Conservation (phyloP, 2,797 vertebrate genomes). For the Lophius americanus region DNA sequence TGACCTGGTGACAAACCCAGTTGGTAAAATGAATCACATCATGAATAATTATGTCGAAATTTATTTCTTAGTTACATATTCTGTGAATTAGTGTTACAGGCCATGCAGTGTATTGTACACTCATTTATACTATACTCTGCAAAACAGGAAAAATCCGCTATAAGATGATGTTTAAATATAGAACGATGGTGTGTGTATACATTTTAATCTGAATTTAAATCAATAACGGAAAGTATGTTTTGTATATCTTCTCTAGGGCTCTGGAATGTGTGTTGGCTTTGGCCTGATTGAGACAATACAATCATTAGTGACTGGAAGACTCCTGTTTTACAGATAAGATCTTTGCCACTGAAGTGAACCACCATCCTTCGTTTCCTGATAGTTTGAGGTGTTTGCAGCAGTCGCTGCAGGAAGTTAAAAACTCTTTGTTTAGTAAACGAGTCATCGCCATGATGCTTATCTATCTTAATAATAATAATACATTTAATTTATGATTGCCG, state of each 20-base stretch:
- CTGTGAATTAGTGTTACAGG: not conserved
- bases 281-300: not conserved
- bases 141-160: not conserved
- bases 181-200: not conserved
- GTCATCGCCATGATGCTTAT: slow-evolving; percentile 18
- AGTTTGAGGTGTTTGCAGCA: slow-evolving; percentile 53
- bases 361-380: slow-evolving; percentile 43
- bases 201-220: slow-evolving; percentile 13
- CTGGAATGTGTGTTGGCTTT: slow-evolving; percentile 19
- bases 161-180: not conserved
- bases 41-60: not conserved
- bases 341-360: slow-evolving; percentile 20
- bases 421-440: slow-evolving; percentile 32
- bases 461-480: slow-evolving; percentile 5
- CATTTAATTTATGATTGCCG: not conserved
- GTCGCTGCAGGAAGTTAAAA: slow-evolving; percentile 43
- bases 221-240: not conserved
- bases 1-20: too few relatives aligned
- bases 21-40: not conserved
- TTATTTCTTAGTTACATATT: not conserved
- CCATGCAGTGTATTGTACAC: too few relatives aligned
- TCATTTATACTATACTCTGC: not conserved
- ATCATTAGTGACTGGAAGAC: not conserved
- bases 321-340: slow-evolving; percentile 61
- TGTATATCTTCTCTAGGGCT: not conserved